These are phyloP conservation scores for Drosophila punjabiensis DNA, from an alignment of 1,140 invertebrate species.

Conservation along the genomic window DNA sequence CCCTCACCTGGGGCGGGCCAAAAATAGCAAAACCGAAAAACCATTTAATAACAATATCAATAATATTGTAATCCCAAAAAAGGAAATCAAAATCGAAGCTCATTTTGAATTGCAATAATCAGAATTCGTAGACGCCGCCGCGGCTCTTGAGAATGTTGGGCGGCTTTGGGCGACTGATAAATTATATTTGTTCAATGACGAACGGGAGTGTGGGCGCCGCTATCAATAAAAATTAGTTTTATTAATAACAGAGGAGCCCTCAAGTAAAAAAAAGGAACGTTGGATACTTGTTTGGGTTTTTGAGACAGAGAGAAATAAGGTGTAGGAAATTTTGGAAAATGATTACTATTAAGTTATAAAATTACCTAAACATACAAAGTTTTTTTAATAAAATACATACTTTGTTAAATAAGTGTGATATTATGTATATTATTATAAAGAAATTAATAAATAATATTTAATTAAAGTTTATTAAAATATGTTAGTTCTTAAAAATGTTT, in stretches of 20 bases:
- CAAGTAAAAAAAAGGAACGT: neutral
- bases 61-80: slow-evolving; percentile 51
- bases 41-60: slow-evolving; percentile 65
- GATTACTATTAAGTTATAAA: no score
- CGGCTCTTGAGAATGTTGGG: slow-evolving; percentile 39
- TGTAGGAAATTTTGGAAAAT: neutral
- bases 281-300: neutral
- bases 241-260: slow-evolving; percentile 43
- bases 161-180: slow-evolving; percentile 59
- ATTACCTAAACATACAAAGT: no score
- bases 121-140: slow-evolving; percentile 59
- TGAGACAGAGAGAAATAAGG: neutral
- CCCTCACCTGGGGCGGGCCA: slow-evolving; percentile 46
- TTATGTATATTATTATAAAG: no score
- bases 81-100: slow-evolving; percentile 44
- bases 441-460: no score
- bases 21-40: slow-evolving; percentile 63
- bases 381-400: no score
- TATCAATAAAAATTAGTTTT: slow-evolving; percentile 65
- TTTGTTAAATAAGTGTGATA: no score
- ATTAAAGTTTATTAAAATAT: no score
- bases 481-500: no score
- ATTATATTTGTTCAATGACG: slow-evolving; percentile 40
- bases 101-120: slow-evolving; percentile 61
- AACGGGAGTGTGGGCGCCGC: slow-evolving; percentile 49